Evolutionary conservation across 2,113 vertebrate genomes (phyloP).

Genomic region (Haplochromis burtoni): DNA sequence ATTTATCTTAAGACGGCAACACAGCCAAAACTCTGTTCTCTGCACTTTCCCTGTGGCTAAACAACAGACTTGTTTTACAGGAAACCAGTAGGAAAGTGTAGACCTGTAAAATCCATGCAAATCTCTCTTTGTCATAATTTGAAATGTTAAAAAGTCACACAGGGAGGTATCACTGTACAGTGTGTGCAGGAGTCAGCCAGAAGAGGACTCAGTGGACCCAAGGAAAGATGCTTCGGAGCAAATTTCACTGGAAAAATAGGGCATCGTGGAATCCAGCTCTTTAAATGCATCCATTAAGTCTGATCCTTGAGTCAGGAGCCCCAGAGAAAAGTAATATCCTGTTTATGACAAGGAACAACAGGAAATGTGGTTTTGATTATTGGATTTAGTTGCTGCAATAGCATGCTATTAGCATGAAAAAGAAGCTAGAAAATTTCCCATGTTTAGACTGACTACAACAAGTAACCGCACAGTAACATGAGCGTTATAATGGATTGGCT

Average conservation of each 20-base stretch:
- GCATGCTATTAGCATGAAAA: neutral
- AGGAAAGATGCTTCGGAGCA: neutral
- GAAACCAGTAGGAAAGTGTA: neutral
- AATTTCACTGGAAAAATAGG: neutral
- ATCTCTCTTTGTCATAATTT: neutral
- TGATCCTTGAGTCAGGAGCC: neutral
- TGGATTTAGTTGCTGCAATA: neutral
- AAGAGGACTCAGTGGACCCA: neutral
- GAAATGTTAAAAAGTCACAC: neutral
- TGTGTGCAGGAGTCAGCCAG: neutral
- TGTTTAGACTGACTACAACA: neutral
- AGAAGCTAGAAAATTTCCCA: neutral
- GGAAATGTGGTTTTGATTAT: neutral
- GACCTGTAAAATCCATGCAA: neutral
- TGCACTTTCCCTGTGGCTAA: neutral
- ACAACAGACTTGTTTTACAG: neutral
- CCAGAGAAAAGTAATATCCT: neutral
- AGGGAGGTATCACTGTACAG: neutral
- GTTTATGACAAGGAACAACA: neutral
- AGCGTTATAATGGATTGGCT: neutral
- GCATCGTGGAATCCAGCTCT: neutral
- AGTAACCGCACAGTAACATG: neutral
- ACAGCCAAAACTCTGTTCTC: neutral
- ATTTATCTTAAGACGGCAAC: neutral
- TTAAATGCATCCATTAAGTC: neutral